Conservation (phyloP, 2,888 invertebrate genomes). For the Gasteruption jaculator region DNA sequence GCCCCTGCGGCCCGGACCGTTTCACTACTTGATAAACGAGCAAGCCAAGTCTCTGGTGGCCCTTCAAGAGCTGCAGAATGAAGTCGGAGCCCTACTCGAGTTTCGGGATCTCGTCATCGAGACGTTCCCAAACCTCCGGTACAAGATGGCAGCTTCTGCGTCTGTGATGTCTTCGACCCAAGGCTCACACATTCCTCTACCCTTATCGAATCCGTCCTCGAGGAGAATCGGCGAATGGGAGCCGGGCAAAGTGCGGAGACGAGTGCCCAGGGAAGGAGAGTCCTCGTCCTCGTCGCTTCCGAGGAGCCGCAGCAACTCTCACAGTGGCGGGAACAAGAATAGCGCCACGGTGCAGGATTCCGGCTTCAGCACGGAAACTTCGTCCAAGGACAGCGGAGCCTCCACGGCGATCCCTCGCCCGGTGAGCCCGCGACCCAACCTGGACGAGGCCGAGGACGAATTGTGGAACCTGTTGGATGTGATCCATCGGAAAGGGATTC, state of each 20-base stretch:
- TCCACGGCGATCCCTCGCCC: conserved; percentile 56
- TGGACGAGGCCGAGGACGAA: conserved; percentile 69
- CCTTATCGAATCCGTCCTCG: conserved; percentile 47
- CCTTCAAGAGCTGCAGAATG: conserved; percentile 84
- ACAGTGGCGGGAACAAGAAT: conserved; percentile 60
- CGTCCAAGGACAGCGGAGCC: conserved; percentile 72
- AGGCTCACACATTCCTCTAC: conserved; percentile 47
- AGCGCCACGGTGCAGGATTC: conserved; percentile 73
- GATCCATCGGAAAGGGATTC: conserved; percentile 74
- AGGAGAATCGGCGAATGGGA: conserved; percentile 65
- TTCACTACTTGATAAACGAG: conserved; percentile 80
- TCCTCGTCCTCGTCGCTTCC: conserved; percentile 52
- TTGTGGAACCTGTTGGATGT: conserved; percentile 82
- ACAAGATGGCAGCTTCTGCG: conserved; percentile 66
- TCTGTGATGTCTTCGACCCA: conserved; percentile 57
- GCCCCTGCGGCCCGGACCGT: conserved; percentile 72
- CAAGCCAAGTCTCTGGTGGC: conserved; percentile 84
- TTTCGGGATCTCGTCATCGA: conserved; percentile 92
- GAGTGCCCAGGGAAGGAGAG: conserved; percentile 50
- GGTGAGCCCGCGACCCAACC: conserved; percentile 42
- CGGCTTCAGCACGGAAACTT: conserved; percentile 87
- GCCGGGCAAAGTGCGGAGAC: conserved; percentile 72
- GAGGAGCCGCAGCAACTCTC: conserved; percentile 63
- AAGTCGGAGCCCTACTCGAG: conserved; percentile 85
- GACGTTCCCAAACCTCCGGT: conserved; percentile 86